These are phyloP conservation scores for Plebejus argus DNA, from an alignment of 2,888 invertebrate genomes.

Conservation along the genomic window DNA sequence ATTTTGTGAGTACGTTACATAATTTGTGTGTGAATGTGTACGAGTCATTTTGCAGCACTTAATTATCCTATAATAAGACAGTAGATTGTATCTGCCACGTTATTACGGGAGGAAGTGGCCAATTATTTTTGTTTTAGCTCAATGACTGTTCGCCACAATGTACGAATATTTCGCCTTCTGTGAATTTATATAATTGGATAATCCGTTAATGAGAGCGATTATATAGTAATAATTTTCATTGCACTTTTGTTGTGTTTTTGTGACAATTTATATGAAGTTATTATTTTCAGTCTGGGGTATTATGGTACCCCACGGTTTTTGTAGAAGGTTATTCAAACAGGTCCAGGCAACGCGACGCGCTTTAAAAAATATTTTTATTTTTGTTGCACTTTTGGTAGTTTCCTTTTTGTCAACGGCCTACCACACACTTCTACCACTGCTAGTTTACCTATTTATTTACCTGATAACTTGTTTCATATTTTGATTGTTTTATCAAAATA, in stretches of 20 bases:
- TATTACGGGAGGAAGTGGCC: slow-evolving; percentile 38
- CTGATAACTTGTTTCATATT: background rate
- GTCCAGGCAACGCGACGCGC: background rate
- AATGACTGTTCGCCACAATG: slow-evolving; percentile 16
- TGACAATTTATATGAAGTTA: background rate
- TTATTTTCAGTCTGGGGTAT: slow-evolving; percentile 6
- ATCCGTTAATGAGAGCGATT: slow-evolving; percentile 8
- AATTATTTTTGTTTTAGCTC: slow-evolving; percentile 38
- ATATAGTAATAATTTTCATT: background rate
- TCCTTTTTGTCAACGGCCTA: background rate
- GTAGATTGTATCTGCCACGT: slow-evolving; percentile 39
- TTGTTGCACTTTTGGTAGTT: too few relatives aligned
- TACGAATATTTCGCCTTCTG: slow-evolving; percentile 13
- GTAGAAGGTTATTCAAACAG: background rate
- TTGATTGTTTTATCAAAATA: background rate
- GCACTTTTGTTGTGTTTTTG: background rate
- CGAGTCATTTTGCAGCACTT: slow-evolving; percentile 39
- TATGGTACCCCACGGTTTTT: background rate
- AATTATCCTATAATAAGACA: slow-evolving; percentile 40
- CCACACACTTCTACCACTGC: background rate
- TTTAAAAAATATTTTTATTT: background rate
- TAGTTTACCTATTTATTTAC: too few relatives aligned
- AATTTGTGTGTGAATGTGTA: slow-evolving; percentile 35
- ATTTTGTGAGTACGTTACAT: background rate
- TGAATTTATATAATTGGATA: background rate